Evolutionary conservation across 2,113 vertebrate species (phyloP), one percentile per base, ranked within the genome.

Genomic region (Ophiodon elongatus): DNA sequence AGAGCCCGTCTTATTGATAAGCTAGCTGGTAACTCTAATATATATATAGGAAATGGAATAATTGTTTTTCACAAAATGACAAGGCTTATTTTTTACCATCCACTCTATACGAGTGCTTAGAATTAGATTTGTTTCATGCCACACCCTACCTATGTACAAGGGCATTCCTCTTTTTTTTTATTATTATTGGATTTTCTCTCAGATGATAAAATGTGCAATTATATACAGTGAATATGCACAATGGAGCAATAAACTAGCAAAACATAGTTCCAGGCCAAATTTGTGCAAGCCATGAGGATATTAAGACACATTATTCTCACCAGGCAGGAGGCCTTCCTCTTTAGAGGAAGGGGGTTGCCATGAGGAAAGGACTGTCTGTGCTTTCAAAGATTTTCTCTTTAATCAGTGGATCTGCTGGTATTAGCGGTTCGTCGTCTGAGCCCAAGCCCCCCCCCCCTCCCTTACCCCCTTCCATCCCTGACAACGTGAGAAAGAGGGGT

Each of bases 361-460:
- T 41, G 27, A 85, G 81, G 68, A 80, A 75, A 84, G 64, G 56
- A 67, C 84, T 83, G 91, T 89, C 83, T 93, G 89, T 23, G 80
- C 79, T 91, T 88, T 91, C 85, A 75, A 90, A 90, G 84, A 89
- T 89, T 89, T 91, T 80, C 54, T 73, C 79, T 94, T 92, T 84
- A 91, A 92, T 89, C 87, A 76, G 76, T 31, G 1, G 86, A 92
- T 92, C 88, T 85, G 80, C 37, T 70, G 72, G 85, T 90, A 91
- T 90, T 92, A 92, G 85, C 76, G 76, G 70, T 88, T 89, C 76
- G 89, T 89, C 76, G 89, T 92, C 91, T 92, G 86, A 87, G 88
- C 71, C 52, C 2, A 4, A 76, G 2, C 33, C 81, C 65, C 13
- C 52, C 33, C 81, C 65, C 13, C 52, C n/a, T 4, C 45, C 67